A percentile compares a stretch with the other conserved stretches of the same genome.
Conservation (phyloP, 2,113 vertebrate species). For the Paralichthys olivaceus region DNA sequence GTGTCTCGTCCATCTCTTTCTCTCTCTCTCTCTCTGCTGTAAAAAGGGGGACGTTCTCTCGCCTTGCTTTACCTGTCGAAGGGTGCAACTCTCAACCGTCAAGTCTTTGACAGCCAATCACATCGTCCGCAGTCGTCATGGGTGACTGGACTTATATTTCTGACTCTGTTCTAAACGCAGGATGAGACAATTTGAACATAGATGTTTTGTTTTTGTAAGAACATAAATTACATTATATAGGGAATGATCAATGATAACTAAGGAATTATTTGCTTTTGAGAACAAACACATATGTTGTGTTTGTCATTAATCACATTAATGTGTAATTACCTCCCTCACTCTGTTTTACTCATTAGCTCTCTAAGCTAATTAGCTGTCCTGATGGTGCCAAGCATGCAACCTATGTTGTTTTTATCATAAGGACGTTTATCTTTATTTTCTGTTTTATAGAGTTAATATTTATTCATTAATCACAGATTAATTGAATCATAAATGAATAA, state of each 20-base stretch:
- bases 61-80: conserved; percentile 87
- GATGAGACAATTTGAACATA: not conserved
- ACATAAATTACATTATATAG: not conserved
- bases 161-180: not conserved
- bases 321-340: not conserved
- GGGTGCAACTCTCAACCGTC: conserved; percentile 87
- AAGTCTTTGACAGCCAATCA: conserved; percentile 46
- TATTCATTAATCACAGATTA: not conserved
- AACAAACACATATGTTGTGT: no score
- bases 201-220: not conserved
- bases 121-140: conserved; percentile 18
- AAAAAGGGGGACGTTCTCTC: conserved; percentile 82
- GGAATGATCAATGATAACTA: not conserved
- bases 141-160: not conserved
- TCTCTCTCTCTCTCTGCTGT: conserved; percentile 75
- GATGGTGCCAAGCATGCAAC: not conserved
- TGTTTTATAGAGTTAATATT: not conserved
- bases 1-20: conserved; percentile 63
- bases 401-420: not conserved
- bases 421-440: not conserved
- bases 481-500: no score
- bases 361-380: not conserved
- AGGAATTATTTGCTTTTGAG: not conserved
- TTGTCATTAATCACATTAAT: not conserved
- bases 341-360: no score